Percentiles rank a stretch among this genome's conserved stretches.
phyloP scores from a whole-genome alignment of 2,797 vertebrate species.

The Helostoma temminkii region DNA sequence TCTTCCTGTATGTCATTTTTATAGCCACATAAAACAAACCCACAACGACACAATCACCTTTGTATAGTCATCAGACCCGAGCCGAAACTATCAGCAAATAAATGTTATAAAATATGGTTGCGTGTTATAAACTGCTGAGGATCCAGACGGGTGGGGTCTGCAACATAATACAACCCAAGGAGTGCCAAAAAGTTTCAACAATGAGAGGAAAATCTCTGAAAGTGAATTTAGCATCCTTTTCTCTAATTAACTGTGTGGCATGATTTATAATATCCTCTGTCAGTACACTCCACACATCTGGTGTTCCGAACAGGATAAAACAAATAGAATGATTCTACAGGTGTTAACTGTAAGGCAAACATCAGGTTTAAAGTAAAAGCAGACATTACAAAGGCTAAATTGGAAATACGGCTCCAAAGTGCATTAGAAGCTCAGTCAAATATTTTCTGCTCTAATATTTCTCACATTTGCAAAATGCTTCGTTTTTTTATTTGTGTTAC shows the following conservation, averaged over 20 bases:
- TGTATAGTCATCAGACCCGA: constrained; percentile 23
- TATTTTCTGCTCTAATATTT: constrained; percentile 3
- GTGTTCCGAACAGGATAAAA: constrained; percentile 32
- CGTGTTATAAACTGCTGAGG: constrained; percentile 21
- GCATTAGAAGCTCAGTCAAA: background rate
- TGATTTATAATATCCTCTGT: constrained; percentile 17
- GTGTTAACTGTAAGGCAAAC: background rate
- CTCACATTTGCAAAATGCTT: background rate
- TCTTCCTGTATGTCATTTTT: constrained; percentile 41
- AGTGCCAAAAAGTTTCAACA: constrained; percentile 54
- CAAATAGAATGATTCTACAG: background rate
- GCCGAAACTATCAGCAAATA: constrained; percentile 39
- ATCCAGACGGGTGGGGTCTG: constrained; percentile 44
- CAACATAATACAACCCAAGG: constrained; percentile 24
- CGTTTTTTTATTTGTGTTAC: no score
- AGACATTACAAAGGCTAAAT: constrained; percentile 1
- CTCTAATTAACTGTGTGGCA: constrained; percentile 40
- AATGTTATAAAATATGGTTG: constrained; percentile 43
- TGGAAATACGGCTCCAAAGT: background rate
- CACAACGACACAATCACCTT: constrained; percentile 4
- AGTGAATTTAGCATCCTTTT: constrained; percentile 50
- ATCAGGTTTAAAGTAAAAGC: background rate
- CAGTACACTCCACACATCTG: constrained; percentile 8
- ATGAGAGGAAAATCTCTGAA: constrained; percentile 70
- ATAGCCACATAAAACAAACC: constrained; percentile 50